A percentile compares a stretch with the other conserved stretches of the same genome.
phyloP scores from a whole-genome alignment of 2,113 vertebrate genomes.

The Odocoileus virginianus region DNA sequence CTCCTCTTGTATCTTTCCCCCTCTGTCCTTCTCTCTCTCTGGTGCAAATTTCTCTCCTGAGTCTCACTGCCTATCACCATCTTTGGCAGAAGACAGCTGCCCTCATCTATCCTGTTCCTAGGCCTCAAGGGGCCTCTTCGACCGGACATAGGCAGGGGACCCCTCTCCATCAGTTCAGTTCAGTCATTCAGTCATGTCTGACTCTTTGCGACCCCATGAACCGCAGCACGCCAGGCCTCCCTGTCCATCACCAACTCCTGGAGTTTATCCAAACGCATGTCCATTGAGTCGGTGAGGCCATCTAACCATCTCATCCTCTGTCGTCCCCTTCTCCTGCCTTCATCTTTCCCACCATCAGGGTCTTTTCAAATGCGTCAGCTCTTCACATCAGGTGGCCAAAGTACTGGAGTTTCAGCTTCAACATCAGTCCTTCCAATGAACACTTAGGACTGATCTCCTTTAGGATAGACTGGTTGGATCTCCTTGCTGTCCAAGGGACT shows the following conservation, averaged over 20 bases:
- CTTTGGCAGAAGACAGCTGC: not conserved
- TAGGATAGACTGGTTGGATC: not conserved
- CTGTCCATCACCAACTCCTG: not conserved
- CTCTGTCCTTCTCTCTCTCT: not conserved
- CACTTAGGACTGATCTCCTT: not conserved
- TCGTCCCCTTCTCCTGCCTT: not conserved
- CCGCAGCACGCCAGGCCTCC: rapidly evolving
- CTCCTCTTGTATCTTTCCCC: not conserved
- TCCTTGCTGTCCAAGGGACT: not conserved
- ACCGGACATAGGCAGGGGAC: not conserved
- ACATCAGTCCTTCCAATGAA: not conserved
- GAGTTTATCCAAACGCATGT: not conserved
- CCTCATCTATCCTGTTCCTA: not conserved
- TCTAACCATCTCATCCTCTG: not conserved
- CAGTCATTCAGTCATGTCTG: not conserved
- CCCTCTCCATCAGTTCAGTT: not conserved
- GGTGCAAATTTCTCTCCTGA: not conserved
- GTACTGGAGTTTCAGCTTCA: not conserved
- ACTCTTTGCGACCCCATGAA: not conserved
- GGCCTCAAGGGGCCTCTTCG: not conserved
- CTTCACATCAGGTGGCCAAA: not conserved
- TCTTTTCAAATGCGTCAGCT: not conserved
- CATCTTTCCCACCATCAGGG: not conserved
- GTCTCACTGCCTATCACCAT: not conserved
- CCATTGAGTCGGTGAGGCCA: not conserved